phyloP scores from a whole-genome alignment of 2,888 invertebrate species.

The Pollenia angustigena region DNA sequence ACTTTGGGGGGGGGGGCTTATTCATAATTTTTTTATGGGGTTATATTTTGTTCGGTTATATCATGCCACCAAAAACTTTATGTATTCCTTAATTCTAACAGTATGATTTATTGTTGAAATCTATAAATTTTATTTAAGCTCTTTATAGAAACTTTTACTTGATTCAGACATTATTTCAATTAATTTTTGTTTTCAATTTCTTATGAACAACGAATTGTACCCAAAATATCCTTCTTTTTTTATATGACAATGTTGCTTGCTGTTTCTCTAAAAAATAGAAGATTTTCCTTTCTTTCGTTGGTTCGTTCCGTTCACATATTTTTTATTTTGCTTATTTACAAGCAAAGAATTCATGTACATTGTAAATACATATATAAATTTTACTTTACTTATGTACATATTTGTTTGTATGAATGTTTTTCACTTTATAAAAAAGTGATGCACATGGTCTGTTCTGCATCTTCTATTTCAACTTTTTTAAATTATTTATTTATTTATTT shows the following conservation, averaged over 20 bases:
- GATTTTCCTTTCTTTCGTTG: constrained; percentile 22
- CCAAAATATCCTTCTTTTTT: constrained; percentile 43
- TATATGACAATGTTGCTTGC: constrained; percentile 16
- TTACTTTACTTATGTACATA: not conserved
- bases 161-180: constrained; percentile 26
- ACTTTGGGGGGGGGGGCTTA: too few species aligned
- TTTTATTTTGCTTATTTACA: not conserved
- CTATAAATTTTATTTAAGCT: constrained; percentile 13
- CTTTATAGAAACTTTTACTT: constrained; percentile 48
- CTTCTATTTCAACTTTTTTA: constrained; percentile 42
- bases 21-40: too few species aligned
- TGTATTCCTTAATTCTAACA: not conserved
- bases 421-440: constrained; percentile 42
- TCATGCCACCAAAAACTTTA: not conserved
- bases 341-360: not conserved
- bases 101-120: constrained; percentile 35
- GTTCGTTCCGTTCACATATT: constrained; percentile 42
- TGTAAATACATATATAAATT: not conserved
- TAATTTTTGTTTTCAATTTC: constrained; percentile 33
- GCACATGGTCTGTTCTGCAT: constrained; percentile 60
- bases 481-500: too few species aligned
- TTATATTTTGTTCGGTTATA: too few species aligned
- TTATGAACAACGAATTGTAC: not conserved
- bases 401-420: not conserved
- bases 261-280: constrained; percentile 30